Conservation (phyloP, 2,797 vertebrate genomes). For the Bradypus variegatus region DNA sequence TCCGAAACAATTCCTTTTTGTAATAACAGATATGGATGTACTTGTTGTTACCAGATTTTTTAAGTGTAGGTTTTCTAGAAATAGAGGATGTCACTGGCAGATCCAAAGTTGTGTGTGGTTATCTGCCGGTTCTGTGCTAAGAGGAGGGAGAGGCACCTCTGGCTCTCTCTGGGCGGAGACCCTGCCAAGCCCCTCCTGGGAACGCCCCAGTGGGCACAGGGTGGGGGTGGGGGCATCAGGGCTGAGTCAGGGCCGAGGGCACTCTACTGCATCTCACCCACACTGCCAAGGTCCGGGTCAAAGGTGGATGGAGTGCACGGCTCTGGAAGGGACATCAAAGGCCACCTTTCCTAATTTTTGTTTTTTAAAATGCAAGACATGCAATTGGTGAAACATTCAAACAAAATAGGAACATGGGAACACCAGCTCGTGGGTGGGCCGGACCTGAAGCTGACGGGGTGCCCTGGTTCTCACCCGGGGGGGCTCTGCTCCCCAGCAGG, state of each 20-base stretch:
- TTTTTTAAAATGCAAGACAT: neutral
- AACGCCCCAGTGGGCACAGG: too few relatives aligned
- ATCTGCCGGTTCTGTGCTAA: neutral
- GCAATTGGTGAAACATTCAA: neutral
- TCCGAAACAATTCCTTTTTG: neutral
- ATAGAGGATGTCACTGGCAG: neutral
- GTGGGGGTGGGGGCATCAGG: too few relatives aligned
- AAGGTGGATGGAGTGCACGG: neutral
- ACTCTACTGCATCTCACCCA: too few relatives aligned
- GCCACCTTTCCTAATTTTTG: neutral
- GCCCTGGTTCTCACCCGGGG: neutral
- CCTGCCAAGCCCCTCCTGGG: too few relatives aligned
- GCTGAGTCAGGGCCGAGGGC: too few relatives aligned
- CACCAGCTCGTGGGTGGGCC: too few relatives aligned
- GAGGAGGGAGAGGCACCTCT: too few relatives aligned
- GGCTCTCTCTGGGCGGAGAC: fast-evolving
- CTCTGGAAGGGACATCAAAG: fast-evolving
- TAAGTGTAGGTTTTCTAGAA: neutral
- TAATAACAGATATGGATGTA: neutral
- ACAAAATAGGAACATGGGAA: too few relatives aligned
- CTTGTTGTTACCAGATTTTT: fast-evolving
- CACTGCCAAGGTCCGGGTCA: neutral
- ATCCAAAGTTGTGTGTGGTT: neutral
- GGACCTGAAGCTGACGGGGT: too few relatives aligned
- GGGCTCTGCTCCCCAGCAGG: neutral